Base-by-base conservation (phyloP, 2,113 vertebrate species). In the Suricata suricatta region DNA sequence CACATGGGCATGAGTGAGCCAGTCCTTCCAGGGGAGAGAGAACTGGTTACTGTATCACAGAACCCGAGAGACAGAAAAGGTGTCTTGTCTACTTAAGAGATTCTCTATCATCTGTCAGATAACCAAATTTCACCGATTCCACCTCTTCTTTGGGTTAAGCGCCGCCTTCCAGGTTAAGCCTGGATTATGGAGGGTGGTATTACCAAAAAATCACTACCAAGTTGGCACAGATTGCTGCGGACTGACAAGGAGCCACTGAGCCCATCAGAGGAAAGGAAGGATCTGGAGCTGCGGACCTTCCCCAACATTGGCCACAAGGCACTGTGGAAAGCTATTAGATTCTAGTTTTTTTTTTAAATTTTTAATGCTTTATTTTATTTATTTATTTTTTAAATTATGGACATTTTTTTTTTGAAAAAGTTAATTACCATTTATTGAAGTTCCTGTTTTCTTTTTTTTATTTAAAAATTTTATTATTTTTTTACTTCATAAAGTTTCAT, bases 1-100 rank as follows among this genome's bases (percentile, higher is more conserved):
- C 41, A 27, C 15, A 29, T 1, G 4, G 35, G 3, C 23, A 29
- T 0, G 1, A 25, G 44, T 14, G 72, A 41, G 1, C 7, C 44
- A 3, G 68, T 6, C 33, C 52, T 47, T 25, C 7, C 1, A 29
- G 72, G 1, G 68, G 69, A 25, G 54, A 84, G 52, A 23, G 3
- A 44, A 72, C 10, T 31, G 31, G 13, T 4, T 12, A 21, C 12
- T 84, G 14, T 1, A 13, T 5, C 8, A 3, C 0, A 17, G 31
- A 71, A 38, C 5, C 1, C 23, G 41, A 90, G 33, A 25, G 38
- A 17, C 25, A 29, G 54, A 74, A 54, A 8, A 15, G 10, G 35
- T 3, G 3, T 2, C 71, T 33, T 41, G 19, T 71, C 66, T 31
- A 31, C 15, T 29, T n/a, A 52, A 47, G 82, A 88, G 71, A 7